Evolutionary conservation across 1,140 invertebrate genomes (phyloP).

Genomic region (Drepana arcuata): DNA sequence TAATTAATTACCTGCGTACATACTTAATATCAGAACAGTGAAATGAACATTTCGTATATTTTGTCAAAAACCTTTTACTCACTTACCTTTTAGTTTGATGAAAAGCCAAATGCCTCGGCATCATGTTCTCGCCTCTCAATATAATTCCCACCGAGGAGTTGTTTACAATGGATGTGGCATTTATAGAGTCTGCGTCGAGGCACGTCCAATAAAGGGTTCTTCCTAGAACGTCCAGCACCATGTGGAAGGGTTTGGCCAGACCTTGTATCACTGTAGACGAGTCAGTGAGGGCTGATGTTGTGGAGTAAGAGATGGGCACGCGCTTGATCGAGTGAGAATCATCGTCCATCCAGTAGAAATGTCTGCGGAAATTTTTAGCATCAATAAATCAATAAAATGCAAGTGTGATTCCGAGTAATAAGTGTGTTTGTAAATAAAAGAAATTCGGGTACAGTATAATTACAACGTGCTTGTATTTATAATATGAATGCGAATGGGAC

Average conservation of each 20-base stretch:
- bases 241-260: slow-evolving; percentile 78
- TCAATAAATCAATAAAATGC: too few species aligned
- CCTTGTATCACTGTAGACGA: slow-evolving; percentile 74
- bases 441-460: too few species aligned
- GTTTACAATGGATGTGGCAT: slow-evolving; percentile 80
- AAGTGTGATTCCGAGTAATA: too few species aligned
- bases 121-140: slow-evolving; percentile 80
- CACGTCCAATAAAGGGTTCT: slow-evolving; percentile 92
- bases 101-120: slow-evolving; percentile 86
- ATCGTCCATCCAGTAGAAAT: slow-evolving; percentile 80
- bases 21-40: too few species aligned
- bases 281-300: slow-evolving; percentile 61
- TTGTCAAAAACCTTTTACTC: too few species aligned
- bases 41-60: too few species aligned
- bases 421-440: too few species aligned
- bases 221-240: slow-evolving; percentile 89
- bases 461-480: too few species aligned
- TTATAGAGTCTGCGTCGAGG: slow-evolving; percentile 86
- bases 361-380: too few species aligned
- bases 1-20: too few species aligned
- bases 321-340: slow-evolving; percentile 82
- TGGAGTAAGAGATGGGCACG: slow-evolving; percentile 75
- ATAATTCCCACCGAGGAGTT: slow-evolving; percentile 76
- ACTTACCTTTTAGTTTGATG: slow-evolving; percentile 82
- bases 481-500: too few species aligned